phyloP scores from a whole-genome alignment of 2,797 vertebrate genomes.

The Tangara arthus region DNA sequence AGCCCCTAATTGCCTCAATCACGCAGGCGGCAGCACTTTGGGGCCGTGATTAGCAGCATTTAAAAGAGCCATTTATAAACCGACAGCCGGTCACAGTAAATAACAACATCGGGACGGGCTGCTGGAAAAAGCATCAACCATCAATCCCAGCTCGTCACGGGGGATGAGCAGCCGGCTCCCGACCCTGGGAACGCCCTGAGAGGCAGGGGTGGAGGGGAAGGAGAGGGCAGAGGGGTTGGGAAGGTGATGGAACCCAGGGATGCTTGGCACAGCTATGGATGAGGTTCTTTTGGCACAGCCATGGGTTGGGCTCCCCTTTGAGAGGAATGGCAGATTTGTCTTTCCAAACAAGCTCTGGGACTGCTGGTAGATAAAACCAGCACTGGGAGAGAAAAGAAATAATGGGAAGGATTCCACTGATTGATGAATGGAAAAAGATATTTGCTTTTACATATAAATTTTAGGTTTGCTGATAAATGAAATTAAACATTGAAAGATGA shows the following conservation, averaged over 20 bases:
- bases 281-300: background rate
- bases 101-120: constrained; percentile 1
- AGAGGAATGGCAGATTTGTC: too few species aligned
- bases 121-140: background rate
- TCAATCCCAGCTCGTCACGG: background rate
- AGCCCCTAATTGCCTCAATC: background rate
- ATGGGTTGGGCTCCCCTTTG: too few species aligned
- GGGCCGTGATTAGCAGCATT: constrained; percentile 54
- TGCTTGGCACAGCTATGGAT: rapidly evolving
- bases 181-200: background rate
- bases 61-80: constrained; percentile 59
- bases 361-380: too few species aligned
- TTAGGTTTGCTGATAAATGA: too few species aligned
- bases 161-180: background rate
- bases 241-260: rapidly evolving
- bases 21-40: background rate
- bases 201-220: background rate
- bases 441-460: too few species aligned
- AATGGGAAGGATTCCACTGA: too few species aligned
- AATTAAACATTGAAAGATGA: too few species aligned
- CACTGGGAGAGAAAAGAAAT: too few species aligned
- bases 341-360: too few species aligned
- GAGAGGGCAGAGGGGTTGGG: background rate
- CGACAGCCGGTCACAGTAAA: constrained; percentile 43
- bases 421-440: too few species aligned